Percentiles rank a stretch among this genome's conserved stretches.
Conservation (phyloP, 2,888 invertebrate species). For the Mycalesis mineus region DNA sequence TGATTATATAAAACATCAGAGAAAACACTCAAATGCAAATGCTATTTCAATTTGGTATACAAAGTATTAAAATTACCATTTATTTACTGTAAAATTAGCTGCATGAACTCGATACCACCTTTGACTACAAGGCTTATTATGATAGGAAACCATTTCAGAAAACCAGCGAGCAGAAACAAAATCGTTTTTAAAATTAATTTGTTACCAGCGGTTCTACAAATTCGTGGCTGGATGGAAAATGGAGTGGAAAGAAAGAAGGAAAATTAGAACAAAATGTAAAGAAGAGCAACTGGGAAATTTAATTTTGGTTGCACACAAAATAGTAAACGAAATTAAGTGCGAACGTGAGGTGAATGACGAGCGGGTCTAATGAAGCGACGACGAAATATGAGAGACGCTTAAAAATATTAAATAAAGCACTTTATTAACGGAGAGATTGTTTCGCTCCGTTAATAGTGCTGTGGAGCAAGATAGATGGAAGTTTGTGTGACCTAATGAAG, state of each 20-base stretch:
- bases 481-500: not conserved
- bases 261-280: constrained; percentile 41
- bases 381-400: constrained; percentile 11
- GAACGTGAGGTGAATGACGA: constrained; percentile 35
- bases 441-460: not conserved
- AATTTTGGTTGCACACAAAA: constrained; percentile 57
- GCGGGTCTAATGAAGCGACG: constrained; percentile 25
- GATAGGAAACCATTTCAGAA: not conserved
- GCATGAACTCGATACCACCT: too few relatives aligned
- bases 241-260: constrained; percentile 38
- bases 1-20: too few relatives aligned
- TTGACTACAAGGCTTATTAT: not conserved
- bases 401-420: constrained; percentile 24
- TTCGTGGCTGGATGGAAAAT: constrained; percentile 26
- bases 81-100: too few relatives aligned
- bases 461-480: not conserved
- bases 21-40: too few relatives aligned
- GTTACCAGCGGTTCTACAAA: constrained; percentile 17
- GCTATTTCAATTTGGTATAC: too few relatives aligned
- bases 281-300: constrained; percentile 44
- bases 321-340: constrained; percentile 65
- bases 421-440: constrained; percentile 10
- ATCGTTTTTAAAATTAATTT: constrained; percentile 26
- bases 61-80: too few relatives aligned
- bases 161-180: constrained; percentile 13